Base-by-base conservation (phyloP, 2,797 vertebrate species). In the Neoniphon sammara region DNA sequence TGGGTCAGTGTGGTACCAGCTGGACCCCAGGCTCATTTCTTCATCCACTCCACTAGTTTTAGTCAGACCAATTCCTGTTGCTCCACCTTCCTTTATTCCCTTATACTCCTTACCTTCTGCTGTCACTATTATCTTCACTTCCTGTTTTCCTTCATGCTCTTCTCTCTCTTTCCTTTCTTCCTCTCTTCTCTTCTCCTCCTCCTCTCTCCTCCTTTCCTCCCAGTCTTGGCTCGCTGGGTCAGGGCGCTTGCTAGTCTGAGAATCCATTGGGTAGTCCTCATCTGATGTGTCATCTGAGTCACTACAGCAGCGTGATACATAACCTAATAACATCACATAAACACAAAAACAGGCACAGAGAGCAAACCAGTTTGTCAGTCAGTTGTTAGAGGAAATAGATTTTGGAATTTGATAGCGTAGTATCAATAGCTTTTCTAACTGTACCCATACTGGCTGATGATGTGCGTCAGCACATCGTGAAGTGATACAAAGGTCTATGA, bases 211-310 rank as follows among this genome's bases (percentile, higher is more conserved):
- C 46, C 91, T 84, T 42, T 87, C 91, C 73, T 94, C 93, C 92
- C 93, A 93, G 77, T 92, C 89, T 31, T 92, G 90, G 83, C 91
- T 91, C 84, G 56, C 88, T 52, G 76, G 88, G 50, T 89, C 91
- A 5, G 75, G 84, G 20, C 78, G 66, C 77, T 88, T 89, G 80
- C 87, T 87, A 79, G 77, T 86, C 72, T 91, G 90, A 15, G 88
- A 88, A 83, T 97, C 97, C 93, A 93, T 94, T 2, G 92, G 82
- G 21, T 95, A 96, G 69, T 97, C 96, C 49, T 93, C 86, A 21
- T 97, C 96, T 1, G 95, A 95, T 12, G 96, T 96, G 62, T 96
- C 96, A 34, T 99, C 97, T 0, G 97, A 98, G 90, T 98, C 97
- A 34, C 96, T 99, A 84, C 97, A 96, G 67, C 93, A 94, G 69